Evolutionary conservation across 2,888 invertebrate species (phyloP).

Genomic region (Slavum lentiscoides): DNA sequence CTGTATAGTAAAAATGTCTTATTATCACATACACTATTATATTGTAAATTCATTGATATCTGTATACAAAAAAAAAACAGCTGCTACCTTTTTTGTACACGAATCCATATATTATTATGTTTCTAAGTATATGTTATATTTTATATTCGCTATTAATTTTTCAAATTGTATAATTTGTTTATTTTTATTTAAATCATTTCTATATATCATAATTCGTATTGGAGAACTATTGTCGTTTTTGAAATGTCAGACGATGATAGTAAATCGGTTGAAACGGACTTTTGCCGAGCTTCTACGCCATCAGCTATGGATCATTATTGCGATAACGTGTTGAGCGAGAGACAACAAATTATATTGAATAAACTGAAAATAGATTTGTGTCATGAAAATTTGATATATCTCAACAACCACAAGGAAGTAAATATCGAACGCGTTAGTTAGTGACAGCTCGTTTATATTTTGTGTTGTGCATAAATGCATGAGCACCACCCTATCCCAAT

Average conservation of each 20-base stretch:
- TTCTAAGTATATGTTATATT: background rate
- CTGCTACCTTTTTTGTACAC: background rate
- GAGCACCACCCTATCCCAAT: too few species aligned
- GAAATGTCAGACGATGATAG: background rate
- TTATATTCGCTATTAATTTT: background rate
- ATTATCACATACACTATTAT: too few species aligned
- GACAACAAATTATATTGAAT: background rate
- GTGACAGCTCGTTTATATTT: too few species aligned
- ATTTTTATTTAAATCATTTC: background rate
- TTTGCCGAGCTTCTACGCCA: background rate
- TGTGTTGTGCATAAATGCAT: too few species aligned
- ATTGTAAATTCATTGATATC: too few species aligned
- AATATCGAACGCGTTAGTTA: background rate
- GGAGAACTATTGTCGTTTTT: background rate
- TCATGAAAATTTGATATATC: background rate
- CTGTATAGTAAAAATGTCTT: too few species aligned
- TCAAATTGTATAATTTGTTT: background rate
- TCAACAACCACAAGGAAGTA: conserved; percentile 12
- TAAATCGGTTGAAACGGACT: background rate
- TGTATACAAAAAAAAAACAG: background rate
- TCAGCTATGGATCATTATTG: background rate
- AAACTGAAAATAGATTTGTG: background rate
- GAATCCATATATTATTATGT: background rate
- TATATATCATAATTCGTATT: too few species aligned
- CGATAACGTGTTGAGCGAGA: background rate